These are phyloP conservation scores for Dromius quadrimaculatus DNA, from an alignment of 2,888 invertebrate species.

Conservation along the genomic window DNA sequence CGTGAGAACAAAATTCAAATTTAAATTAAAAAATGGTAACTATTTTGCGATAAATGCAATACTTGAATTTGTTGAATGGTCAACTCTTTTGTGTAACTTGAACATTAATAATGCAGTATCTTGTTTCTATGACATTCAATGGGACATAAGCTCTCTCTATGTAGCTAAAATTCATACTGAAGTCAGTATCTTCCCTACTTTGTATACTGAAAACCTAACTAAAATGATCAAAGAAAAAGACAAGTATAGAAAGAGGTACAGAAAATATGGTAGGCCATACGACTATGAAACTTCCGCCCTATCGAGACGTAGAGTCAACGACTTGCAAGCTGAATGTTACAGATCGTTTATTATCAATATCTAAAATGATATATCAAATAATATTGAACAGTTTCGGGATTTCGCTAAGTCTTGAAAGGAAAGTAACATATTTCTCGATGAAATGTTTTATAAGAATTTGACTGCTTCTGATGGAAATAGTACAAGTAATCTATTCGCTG, in stretches of 20 bases:
- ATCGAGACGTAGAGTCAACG: not conserved
- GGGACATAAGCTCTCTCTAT: not conserved
- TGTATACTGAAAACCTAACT: not conserved
- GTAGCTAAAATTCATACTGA: not conserved
- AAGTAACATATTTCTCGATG: not conserved
- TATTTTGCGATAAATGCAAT: not conserved
- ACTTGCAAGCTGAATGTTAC: not conserved
- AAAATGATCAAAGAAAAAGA: conserved; percentile 5
- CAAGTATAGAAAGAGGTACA: not conserved
- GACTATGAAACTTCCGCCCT: not conserved
- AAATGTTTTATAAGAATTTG: not conserved
- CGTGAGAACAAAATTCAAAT: not conserved
- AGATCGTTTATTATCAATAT: not conserved
- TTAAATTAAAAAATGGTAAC: not conserved
- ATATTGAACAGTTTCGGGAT: conserved; percentile 4
- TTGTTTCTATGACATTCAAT: not conserved
- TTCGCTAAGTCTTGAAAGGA: not conserved
- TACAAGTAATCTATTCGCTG: not conserved
- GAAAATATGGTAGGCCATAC: not conserved
- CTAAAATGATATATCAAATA: not conserved
- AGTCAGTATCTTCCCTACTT: not conserved
- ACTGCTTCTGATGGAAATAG: not conserved
- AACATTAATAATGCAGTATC: not conserved
- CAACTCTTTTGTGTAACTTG: not conserved
- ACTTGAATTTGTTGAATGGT: not conserved